These are phyloP conservation scores for Rhopalosiphum padi DNA, from an alignment of 1,140 invertebrate species.

Conservation along the genomic window DNA sequence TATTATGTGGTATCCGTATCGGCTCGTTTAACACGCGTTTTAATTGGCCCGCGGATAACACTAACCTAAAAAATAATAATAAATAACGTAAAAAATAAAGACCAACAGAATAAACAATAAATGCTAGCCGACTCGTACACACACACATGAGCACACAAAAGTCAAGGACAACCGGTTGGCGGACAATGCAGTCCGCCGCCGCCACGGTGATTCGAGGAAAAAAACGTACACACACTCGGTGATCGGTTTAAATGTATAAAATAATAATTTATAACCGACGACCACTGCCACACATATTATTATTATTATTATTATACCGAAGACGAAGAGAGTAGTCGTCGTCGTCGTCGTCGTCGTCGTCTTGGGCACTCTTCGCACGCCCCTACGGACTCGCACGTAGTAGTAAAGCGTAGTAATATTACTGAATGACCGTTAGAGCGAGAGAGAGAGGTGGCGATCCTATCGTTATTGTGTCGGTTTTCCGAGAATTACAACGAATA, in stretches of 20 bases:
- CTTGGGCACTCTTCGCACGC: not conserved
- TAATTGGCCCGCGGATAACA: conserved; percentile 41
- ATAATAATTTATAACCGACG: not conserved
- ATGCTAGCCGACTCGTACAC: not conserved
- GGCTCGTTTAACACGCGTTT: conserved; percentile 52
- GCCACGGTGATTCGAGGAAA: not conserved
- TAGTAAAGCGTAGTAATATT: not conserved
- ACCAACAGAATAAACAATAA: conserved; percentile 33
- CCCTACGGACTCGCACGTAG: not conserved
- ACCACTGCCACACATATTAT: not conserved
- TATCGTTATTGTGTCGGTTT: not conserved
- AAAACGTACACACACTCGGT: not conserved
- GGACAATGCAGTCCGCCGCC: conserved; percentile 23
- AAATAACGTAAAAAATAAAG: not conserved
- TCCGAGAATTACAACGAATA: not conserved
- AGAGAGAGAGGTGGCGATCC: not conserved
- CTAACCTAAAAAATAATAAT: conserved; percentile 50
- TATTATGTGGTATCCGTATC: not conserved
- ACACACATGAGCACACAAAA: not conserved
- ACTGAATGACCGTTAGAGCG: not conserved
- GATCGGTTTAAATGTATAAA: not conserved
- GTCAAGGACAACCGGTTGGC: conserved; percentile 48
- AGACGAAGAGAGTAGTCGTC: not conserved
- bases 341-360: not conserved
- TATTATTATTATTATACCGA: not conserved